Conservation (phyloP, 1,140 invertebrate species). For the Chironomus striatipennis region DNA sequence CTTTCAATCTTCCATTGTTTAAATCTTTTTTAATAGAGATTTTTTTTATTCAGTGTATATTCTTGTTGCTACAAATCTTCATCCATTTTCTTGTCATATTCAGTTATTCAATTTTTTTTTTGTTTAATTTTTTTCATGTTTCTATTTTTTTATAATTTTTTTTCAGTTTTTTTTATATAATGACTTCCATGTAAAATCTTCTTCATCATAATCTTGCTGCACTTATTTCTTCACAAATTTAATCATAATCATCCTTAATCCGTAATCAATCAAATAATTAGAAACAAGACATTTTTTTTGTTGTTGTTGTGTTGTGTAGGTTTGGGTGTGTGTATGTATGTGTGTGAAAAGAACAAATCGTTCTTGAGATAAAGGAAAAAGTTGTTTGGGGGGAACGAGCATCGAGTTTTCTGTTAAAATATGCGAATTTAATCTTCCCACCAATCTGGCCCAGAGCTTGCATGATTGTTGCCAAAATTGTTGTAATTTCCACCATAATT, state of each 20-base stretch:
- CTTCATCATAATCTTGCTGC: no score
- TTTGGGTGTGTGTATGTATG: background rate
- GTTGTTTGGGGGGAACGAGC: no score
- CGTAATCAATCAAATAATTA: no score
- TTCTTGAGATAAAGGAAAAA: no score
- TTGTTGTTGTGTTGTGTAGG: background rate
- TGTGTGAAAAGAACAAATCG: background rate
- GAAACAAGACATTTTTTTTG: background rate
- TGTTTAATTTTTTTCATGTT: background rate
- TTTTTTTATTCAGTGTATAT: background rate
- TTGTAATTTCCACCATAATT: slow-evolving; percentile 29
- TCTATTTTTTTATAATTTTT: background rate
- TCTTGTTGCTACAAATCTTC: background rate
- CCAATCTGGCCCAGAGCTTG: slow-evolving; percentile 34
- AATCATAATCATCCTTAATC: no score
- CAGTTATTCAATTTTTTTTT: background rate
- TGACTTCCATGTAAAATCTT: no score
- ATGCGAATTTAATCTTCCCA: slow-evolving; percentile 36
- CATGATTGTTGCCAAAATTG: slow-evolving; percentile 31
- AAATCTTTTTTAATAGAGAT: background rate
- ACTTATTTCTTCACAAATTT: no score
- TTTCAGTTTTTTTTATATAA: no score
- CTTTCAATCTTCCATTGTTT: background rate
- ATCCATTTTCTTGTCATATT: background rate
- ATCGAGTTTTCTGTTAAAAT: background rate